Base-by-base conservation (phyloP, 64 coral and sea anemone genomes). In the Pocillopora damicornis region DNA sequence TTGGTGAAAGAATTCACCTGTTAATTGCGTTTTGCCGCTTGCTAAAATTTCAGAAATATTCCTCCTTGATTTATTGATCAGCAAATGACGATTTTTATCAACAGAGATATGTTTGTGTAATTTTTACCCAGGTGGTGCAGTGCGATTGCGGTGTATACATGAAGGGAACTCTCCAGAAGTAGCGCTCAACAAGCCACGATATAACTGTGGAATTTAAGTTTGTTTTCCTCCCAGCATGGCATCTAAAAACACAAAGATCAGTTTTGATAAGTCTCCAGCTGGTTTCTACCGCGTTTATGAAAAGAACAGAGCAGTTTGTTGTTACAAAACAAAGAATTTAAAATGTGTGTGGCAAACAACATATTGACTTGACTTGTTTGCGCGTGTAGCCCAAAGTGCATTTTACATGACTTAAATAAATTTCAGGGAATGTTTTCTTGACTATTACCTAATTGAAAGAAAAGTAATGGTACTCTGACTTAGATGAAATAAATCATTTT, bases 261-360 rank as follows among this genome's bases (percentile, higher is more conserved):
- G 81, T 85, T 85, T 85, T 85, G 81, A 85, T 85, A 85, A 72
- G 58, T 85, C 62, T 71, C 63, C 81, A 85, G 81, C 81, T 85
- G 81, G 37, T 85, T 72, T 37, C 15, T 15, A 58, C 81, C 65
- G 81, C 71, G 81, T 85, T 85, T 85, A 85, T 71, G 37, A 12
- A 83, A 58, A 85, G 63, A 71, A 72, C n/a, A 71, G 64, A 68
- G 38, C 37, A 85, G 81, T 85, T 85, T 85, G 81, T 67, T 20
- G 11, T 58, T 85, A 57, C 18, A 73, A 42, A 85, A 85, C 81
- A 85, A 85, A 72, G 65, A 73, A 72, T 85, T 36, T 73, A n/a
- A 63, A 7, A 63, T 11, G 81, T 85, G 81, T 85, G 81, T 85
- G 81, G 81, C 81, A 85, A 85, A 85, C 81, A 85, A 72, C 63